Conservation (phyloP, 2,113 vertebrate species). For the Rostratula benghalensis region DNA sequence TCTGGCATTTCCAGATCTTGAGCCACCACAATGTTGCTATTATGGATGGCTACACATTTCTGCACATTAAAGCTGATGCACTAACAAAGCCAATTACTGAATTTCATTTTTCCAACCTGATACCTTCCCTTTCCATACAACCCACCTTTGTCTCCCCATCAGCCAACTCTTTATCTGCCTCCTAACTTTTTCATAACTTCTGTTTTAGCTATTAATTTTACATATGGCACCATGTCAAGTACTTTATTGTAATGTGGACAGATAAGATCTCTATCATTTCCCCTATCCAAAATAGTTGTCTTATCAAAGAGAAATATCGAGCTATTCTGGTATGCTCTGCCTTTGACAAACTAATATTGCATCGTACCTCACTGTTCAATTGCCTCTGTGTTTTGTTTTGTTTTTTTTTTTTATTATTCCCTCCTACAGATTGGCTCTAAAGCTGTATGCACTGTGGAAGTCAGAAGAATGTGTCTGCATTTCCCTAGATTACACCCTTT, state of each 20-base stretch:
- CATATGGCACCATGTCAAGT: not conserved
- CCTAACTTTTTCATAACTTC: not conserved
- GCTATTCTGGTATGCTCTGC: not conserved
- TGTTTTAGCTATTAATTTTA: not conserved
- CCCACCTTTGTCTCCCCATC: not conserved
- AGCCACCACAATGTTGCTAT: not conserved
- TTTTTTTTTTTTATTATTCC: not conserved
- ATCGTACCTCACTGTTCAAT: not conserved
- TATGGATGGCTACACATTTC: not conserved
- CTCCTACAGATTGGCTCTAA: not conserved
- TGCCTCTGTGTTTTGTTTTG: not conserved
- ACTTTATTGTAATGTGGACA: not conserved
- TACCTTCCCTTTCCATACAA: not conserved
- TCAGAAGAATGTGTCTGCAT: conserved; percentile 3
- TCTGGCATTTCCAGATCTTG: not conserved
- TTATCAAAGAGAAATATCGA: not conserved
- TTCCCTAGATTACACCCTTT: conserved; percentile 41
- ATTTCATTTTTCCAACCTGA: not conserved
- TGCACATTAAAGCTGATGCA: not conserved
- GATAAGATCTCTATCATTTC: not conserved
- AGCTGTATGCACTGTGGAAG: not conserved
- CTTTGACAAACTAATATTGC: not conserved
- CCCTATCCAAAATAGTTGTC: not conserved
- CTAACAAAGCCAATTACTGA: not conserved
- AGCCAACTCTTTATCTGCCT: not conserved